Evolutionary conservation across 2,113 vertebrate species (phyloP), one percentile per base, ranked within the genome.

Genomic region (Globicephala melas): DNA sequence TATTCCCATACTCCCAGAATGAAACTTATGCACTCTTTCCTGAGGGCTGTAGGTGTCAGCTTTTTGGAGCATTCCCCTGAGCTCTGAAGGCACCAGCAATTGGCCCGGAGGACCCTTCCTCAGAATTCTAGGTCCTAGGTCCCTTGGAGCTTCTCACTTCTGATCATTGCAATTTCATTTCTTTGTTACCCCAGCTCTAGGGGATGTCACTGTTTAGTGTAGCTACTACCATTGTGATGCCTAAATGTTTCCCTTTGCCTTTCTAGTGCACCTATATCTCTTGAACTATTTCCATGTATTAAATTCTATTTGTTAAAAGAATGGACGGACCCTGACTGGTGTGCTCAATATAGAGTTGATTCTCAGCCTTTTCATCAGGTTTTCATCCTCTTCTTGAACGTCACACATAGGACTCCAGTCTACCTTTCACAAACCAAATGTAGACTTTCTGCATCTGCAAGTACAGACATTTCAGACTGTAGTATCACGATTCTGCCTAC

Each of bases 71-170:
- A 26, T 70, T 23, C 20, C 6, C 53, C 13, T 53, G 25, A 33
- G 3, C 4, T 73, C 47, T 41, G 3, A 41, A 70, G 18, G 8
- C 15, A 36, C 17, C 7, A 50, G 13, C 2, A 28, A 50, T 77
- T 21, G 6, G 3, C 6, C 84, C 26, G 21, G 1, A n/a, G 12
- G 25, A 12, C 11, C 9, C 8, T 6, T 83, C 36, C 85, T 96
- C 87, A 94, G 97, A 97, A 97, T 28, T 41, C 26, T 90, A 95
- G 44, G 47, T 79, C 87, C 91, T 80, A 47, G 20, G 63, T 18
- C 55, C 31, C 94, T 25, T 0, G 95, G 21, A 60, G 23, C 81
- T 68, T 77, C 20, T 86, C 55, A 26, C 9, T n/a, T 81, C 44
- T 81, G 17, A 47, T 44, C 20, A n/a, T 17, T 41, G 20, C 18